Evolutionary conservation across 1,140 invertebrate genomes (phyloP), one percentile per base, ranked within the genome.

Genomic region (Aricia agestis): DNA sequence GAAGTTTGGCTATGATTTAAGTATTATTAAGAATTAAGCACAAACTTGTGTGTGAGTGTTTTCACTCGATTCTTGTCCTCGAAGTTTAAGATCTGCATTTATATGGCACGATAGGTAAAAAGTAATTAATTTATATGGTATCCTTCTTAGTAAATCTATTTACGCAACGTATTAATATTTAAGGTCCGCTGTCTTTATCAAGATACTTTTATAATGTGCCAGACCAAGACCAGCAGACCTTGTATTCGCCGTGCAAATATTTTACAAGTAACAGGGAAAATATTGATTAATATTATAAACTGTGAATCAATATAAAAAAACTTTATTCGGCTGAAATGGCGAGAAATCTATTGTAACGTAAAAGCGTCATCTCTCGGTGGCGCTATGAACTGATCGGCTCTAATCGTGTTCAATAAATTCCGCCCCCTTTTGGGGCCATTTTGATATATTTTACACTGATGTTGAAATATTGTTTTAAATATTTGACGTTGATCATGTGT

Each of bases 401-500:
- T 52, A 63, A 18, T 19, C 59, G 59, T 19, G 59, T 63, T 63
- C 59, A 63, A 11, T 63, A 52, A 15, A 52, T 63, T 11, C 18
- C 17, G 59, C 18, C n/a, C 57, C 58, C 18, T 19, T 63, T 19
- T 63, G 10, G 59, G 59, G 59, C 18, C 59, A 17, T 63, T 63
- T 63, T 63, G 59, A 63, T 63, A 63, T 25, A 63, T 6, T 63
- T 63, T 63, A 63, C 18, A 63, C 18, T 63, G 17, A 19, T 63
- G 59, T 63, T 63, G 9, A 19, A 25, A 63, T 63, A 63, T 63
- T 63, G 59, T 63, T 63, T 63, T 63, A 63, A 63, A 63, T 63
- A 63, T 63, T 63, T 10, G 18, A 19, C 18, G 59, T 63, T 63
- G 18, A 25, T 11, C 6, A 59, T 59, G 58, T 59, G 58, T 17